Percentiles rank a stretch among this genome's conserved stretches.
Evolutionary conservation across 2,113 vertebrate genomes (phyloP).

Genomic region (Apus apus): DNA sequence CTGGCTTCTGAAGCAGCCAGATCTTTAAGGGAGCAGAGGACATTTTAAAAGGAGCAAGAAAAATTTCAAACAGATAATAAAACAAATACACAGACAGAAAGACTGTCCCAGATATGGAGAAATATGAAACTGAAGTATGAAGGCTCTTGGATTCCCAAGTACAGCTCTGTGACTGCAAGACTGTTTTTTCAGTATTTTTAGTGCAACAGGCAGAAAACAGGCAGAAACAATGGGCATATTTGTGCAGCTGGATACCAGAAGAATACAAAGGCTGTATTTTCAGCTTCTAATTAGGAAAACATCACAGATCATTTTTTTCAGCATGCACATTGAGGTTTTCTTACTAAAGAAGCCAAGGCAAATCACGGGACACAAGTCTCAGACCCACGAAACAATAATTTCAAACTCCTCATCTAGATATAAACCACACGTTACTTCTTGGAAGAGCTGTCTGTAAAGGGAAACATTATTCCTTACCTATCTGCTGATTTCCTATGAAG

Average conservation of each 20-base stretch:
- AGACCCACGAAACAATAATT: neutral
- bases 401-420: neutral
- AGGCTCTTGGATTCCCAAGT: neutral
- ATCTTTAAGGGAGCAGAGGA: neutral
- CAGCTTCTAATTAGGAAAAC: neutral
- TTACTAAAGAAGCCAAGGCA: neutral
- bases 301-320: neutral
- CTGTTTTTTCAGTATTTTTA: neutral
- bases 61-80: neutral
- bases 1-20: neutral
- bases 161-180: neutral
- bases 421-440: neutral
- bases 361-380: neutral
- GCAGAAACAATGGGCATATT: neutral
- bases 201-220: neutral
- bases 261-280: conserved; percentile 20
- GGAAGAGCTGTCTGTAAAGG: neutral
- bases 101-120: neutral
- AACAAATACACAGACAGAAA: neutral
- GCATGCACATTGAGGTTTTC: neutral
- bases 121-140: neutral
- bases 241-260: neutral
- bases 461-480: neutral
- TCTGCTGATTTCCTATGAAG: neutral
- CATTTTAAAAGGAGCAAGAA: neutral